These are phyloP conservation scores for Formica aserva DNA, from an alignment of 2,888 invertebrate species.

Conservation along the genomic window DNA sequence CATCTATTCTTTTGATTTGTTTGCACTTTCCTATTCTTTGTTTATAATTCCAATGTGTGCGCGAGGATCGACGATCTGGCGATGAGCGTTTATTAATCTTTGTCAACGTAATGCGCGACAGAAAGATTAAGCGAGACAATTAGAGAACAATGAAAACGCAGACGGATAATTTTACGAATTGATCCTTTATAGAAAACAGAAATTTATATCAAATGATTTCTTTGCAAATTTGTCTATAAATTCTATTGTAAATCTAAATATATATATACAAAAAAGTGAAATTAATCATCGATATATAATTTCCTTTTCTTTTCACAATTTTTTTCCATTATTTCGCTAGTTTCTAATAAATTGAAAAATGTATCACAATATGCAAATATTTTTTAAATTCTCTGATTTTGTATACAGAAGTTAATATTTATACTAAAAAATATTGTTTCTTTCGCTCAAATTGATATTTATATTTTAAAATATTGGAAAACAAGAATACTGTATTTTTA, in stretches of 20 bases:
- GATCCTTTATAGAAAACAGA: background rate
- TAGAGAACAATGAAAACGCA: background rate
- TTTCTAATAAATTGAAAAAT: background rate
- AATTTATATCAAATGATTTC: background rate
- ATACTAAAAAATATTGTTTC: background rate
- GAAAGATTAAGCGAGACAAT: constrained; percentile 55
- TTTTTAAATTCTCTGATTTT: background rate
- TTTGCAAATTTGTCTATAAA: background rate
- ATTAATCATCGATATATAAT: background rate
- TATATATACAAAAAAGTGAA: background rate
- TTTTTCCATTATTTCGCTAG: background rate
- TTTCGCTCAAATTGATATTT: background rate
- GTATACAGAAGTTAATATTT: background rate
- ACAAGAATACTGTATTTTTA: background rate
- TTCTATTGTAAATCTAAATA: background rate
- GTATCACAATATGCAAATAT: background rate
- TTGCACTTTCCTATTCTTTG: background rate
- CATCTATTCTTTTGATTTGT: background rate
- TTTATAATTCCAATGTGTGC: constrained; percentile 16
- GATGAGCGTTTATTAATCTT: constrained; percentile 74
- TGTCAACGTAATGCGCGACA: constrained; percentile 60
- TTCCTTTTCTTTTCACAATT: background rate
- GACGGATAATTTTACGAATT: background rate
- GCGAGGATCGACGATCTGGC: constrained; percentile 67
- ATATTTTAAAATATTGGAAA: background rate